These are phyloP conservation scores for Camptogramma bilineatum DNA, from an alignment of 2,888 invertebrate species.

Conservation along the genomic window DNA sequence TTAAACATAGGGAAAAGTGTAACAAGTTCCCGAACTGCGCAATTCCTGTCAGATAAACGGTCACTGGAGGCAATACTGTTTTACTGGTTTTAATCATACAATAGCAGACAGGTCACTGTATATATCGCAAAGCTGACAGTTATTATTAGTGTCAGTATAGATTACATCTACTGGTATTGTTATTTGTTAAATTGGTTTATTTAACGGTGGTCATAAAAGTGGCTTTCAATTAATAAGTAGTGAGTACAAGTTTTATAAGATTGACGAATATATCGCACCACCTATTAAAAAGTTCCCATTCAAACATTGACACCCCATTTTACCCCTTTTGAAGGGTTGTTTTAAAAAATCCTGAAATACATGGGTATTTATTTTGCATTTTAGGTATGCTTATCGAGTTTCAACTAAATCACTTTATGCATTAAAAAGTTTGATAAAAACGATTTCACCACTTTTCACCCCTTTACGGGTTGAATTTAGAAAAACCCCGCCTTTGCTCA, in stretches of 20 bases:
- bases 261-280: slow-evolving; percentile 12
- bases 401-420: too few species aligned
- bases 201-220: background rate
- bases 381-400: too few species aligned
- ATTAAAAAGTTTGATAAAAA: too few species aligned
- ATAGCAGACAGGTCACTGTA: slow-evolving; percentile 39
- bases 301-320: too few species aligned
- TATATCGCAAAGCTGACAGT: slow-evolving; percentile 29
- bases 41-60: slow-evolving; percentile 73
- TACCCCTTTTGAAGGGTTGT: too few species aligned
- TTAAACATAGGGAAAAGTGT: slow-evolving; percentile 29
- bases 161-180: slow-evolving; percentile 38
- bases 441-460: too few species aligned
- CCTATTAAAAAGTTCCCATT: too few species aligned
- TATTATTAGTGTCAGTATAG: slow-evolving; percentile 36
- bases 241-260: slow-evolving; percentile 11
- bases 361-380: too few species aligned
- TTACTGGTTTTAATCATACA: slow-evolving; percentile 36
- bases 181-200: background rate
- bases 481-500: too few species aligned
- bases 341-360: too few species aligned
- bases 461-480: too few species aligned
- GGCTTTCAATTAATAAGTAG: slow-evolving; percentile 33
- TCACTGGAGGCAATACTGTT: slow-evolving; percentile 62
- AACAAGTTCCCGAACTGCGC: slow-evolving; percentile 59